These are phyloP conservation scores for Bombus confusus DNA, from an alignment of 1,140 invertebrate species.

Conservation along the genomic window DNA sequence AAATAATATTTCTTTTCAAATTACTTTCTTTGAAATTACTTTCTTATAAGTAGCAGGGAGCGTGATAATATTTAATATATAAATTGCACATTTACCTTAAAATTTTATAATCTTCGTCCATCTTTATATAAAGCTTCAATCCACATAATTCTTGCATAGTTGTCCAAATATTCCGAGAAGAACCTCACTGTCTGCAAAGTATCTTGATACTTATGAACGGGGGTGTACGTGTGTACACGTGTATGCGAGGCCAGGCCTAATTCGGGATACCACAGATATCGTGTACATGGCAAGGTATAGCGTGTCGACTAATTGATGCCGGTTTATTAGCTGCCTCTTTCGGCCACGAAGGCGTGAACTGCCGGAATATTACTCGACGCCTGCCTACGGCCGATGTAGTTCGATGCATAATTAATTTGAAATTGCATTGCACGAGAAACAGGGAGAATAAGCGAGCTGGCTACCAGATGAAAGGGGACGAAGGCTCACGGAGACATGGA, in stretches of 20 bases:
- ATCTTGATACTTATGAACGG: background rate
- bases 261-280: slow-evolving; percentile 59
- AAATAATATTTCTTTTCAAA: too few species aligned
- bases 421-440: slow-evolving; percentile 61
- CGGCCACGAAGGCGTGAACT: slow-evolving; percentile 72
- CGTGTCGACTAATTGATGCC: slow-evolving; percentile 78
- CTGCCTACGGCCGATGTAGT: slow-evolving; percentile 53
- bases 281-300: slow-evolving; percentile 58
- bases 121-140: background rate
- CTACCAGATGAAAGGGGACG: slow-evolving; percentile 15
- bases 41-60: too few species aligned
- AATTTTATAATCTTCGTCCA: too few species aligned
- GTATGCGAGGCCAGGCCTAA: slow-evolving; percentile 47
- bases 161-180: background rate
- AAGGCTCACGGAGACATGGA: background rate
- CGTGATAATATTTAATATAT: too few species aligned
- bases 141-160: background rate
- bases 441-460: background rate
- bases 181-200: background rate
- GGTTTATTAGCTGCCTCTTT: slow-evolving; percentile 79
- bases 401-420: slow-evolving; percentile 78
- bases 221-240: background rate
- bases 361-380: slow-evolving; percentile 73
- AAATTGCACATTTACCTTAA: too few species aligned
- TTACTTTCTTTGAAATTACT: too few species aligned